Base-by-base conservation (phyloP, 2,888 invertebrate species). In the Cheilosia impressa region DNA sequence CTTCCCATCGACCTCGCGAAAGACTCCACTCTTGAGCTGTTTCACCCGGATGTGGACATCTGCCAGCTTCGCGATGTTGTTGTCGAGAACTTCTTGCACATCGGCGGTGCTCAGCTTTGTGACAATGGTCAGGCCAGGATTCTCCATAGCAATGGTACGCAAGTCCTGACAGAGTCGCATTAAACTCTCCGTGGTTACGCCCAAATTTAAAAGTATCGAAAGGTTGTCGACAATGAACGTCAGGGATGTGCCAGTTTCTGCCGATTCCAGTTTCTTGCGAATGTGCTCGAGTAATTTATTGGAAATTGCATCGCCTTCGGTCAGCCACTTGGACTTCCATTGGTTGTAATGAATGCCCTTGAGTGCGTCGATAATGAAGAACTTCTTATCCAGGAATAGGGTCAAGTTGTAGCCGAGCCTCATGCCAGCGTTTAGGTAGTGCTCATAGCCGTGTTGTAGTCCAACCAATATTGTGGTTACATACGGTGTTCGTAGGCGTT, bases 401-500 rank as follows among this genome's bases (percentile, higher is more conserved):
- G 94, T 93, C 41, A 96, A 91, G 90, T 96, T 96, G 89, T 95
- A 96, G 63, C 96, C 96, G 89, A 96, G 93, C 89, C 95, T 95
- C 89, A 95, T 94, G 15, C 96, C 95, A 43, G 96, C 94, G 91
- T 95, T 95, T 80, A 96, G 95, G 89, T 96, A 96, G 90, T 96
- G 96, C 69, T 94, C 93, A 60, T 95, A 93, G 2, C 95, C 94
- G 89, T 96, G 95, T 90, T 96, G 96, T 81, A 95, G 93, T 63
- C 95, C 94, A 62, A 96, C 92, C 60, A 96, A 92, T 88, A 96
- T 93, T 6, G 95, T 92, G 68, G 93, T 93, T 75, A 93, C 92
- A 34, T 92, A 90, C 81, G 94, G 94, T 82, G 94, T 94, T 88
- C 94, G 94, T 63, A 95, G 90, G 43, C 94, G 94, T 88, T 95